These are phyloP conservation scores for Bambusicola thoracicus DNA, from an alignment of 2,113 vertebrate genomes.

Conservation along the genomic window DNA sequence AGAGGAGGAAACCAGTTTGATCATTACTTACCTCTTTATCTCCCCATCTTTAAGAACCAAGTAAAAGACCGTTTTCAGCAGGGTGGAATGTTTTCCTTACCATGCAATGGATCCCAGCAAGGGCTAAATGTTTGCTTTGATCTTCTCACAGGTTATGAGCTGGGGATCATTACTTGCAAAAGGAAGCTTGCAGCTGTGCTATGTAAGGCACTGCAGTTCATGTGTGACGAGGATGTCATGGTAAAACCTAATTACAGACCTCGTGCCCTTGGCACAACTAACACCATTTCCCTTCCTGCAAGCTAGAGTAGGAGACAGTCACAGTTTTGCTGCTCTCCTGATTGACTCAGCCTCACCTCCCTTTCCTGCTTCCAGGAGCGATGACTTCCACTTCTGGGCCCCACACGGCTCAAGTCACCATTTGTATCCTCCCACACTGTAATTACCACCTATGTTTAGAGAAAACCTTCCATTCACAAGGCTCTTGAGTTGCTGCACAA, in stretches of 20 bases:
- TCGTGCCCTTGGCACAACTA: neutral
- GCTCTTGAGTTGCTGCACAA: too few relatives aligned
- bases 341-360: too few relatives aligned
- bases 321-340: too few relatives aligned
- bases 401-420: too few relatives aligned
- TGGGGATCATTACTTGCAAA: constrained; percentile 17
- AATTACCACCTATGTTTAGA: too few relatives aligned
- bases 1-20: neutral
- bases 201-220: constrained; percentile 20
- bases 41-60: neutral
- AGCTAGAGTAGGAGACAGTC: too few relatives aligned
- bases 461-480: too few relatives aligned
- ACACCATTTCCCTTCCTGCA: neutral
- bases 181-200: neutral
- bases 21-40: neutral
- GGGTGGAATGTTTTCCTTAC: neutral
- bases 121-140: neutral
- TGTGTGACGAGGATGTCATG: neutral
- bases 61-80: neutral
- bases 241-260: neutral
- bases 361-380: too few relatives aligned
- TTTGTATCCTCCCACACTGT: too few relatives aligned
- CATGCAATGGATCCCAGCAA: neutral
- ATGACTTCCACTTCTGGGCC: too few relatives aligned
- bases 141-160: neutral